Conservation (phyloP, 2,113 vertebrate species). For the Spea bombifrons region DNA sequence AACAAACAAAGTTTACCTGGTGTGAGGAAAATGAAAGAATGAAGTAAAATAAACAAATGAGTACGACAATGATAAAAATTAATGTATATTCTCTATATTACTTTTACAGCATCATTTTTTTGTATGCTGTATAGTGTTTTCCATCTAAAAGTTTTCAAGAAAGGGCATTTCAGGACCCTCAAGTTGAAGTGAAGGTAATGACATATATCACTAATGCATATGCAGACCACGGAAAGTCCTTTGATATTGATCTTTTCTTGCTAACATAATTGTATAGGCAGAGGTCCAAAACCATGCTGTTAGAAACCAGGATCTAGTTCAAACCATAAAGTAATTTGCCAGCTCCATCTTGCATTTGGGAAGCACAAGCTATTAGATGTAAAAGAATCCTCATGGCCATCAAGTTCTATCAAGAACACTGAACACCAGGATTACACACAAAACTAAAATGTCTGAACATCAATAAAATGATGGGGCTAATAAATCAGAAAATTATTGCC, state of each 20-base stretch:
- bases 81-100: conserved; percentile 20
- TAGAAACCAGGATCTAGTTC: conserved; percentile 27
- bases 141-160: conserved; percentile 21
- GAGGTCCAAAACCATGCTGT: conserved; percentile 33
- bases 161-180: conserved; percentile 45
- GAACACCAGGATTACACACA: not conserved
- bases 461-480: not conserved
- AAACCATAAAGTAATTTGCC: conserved; percentile 43
- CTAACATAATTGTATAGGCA: conserved; percentile 48
- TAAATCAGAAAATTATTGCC: not conserved
- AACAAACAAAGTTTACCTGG: no score
- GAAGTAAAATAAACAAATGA: no score
- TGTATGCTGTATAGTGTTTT: no score
- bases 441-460: conserved; percentile 2
- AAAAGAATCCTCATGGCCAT: not conserved
- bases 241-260: conserved; percentile 42
- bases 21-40: no score
- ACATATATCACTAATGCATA: conserved; percentile 46
- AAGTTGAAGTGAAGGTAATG: conserved; percentile 44
- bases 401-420: conserved; percentile 10
- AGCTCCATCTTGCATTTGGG: conserved; percentile 21
- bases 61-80: not conserved
- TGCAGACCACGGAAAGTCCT: conserved; percentile 39
- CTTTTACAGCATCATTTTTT: not conserved
- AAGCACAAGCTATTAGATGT: conserved; percentile 32